Base-by-base conservation (phyloP, 2,113 vertebrate genomes). In the Xiphophorus hellerii region DNA sequence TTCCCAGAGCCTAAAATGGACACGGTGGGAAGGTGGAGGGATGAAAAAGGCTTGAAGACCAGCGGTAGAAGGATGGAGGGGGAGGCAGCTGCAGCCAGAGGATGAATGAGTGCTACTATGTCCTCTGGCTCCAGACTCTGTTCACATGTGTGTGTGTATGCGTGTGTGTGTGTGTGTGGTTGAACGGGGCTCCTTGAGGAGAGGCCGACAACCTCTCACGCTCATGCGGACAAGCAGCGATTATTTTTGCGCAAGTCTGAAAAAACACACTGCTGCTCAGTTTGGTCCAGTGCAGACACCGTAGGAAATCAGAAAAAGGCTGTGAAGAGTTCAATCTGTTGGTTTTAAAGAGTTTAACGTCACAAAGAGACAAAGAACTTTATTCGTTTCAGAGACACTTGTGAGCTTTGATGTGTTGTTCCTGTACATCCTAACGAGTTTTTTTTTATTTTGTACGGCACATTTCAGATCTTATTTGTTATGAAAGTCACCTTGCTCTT, bases 71-170 rank as follows among this genome's bases (percentile, higher is more conserved):
- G 68, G 64, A 71, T 73, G 78, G 28, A 71, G 72, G 73, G 30
- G 61, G 78, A 14, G 80, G 71, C 22, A 15, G 74, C 66, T 44
- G 68, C 81, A 74, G 81, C 83, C 61, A 69, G 71, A 71, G 88
- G 86, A 92, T 90, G 91, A 93, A 93, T 93, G 92, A 90, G 87
- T 35, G 76, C 90, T 81, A 91, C 90, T 92, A 90, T 93, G 89
- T 91, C 86, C 84, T 73, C 80, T 85, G 87, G 80, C 86, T 74
- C 86, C 22, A 65, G 74, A 74, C 66, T 71, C 20, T 68, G 71
- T 62, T 69, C 0, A 39, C 22, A 35, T 73, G 78, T 61, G 63
- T 33, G 60, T 74, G 22, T 51, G 70, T 60, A 73, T 12, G 5
- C n/a, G 68, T 64, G 66, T 69, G 58, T 62, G 66, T 60, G 62